Evolutionary conservation across 2,797 vertebrate species (phyloP), one percentile per base, ranked within the genome.

Genomic region (Tragelaphus oryx): DNA sequence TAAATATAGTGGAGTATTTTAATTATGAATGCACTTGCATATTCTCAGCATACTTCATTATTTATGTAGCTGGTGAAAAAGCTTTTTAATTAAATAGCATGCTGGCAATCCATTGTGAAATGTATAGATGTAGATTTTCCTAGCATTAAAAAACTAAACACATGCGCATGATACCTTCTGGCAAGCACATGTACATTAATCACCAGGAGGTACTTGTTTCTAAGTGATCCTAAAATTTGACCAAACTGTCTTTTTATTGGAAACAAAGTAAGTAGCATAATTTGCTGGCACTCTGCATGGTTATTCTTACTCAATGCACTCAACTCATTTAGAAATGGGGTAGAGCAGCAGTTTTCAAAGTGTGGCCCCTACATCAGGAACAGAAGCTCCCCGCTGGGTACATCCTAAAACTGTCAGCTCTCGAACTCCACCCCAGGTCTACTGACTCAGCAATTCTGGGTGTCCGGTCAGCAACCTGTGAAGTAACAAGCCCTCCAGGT

Each of bases 41-140:
- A 97, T 97, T 97, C 90, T 97, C 81, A 96, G 97, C 94, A 89
- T 94, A 96, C 86, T 98, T 97, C 95, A 97, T 98, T 97, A 98
- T 97, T 97, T 96, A 97, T 97, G 95, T 96, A 93, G 96, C 85
- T 20, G 10, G 97, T 97, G 96, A 96, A 96, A 97, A 93, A 96
- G 96, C 96, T 97, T 97, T 97, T 96, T 97, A 97, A 97, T 97
- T 97, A 97, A 97, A 97, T 94, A 96, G 95, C 96, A 95, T 93
- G 95, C 97, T 97, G 97, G 95, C 96, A 96, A 94, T 96, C 90
- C 88, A 94, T 95, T 97, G 97, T 97, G 93, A 97, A 96, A 97
- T 54, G 95, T 97, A 97, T 96, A 96, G 94, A 95, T 82, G 62
- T 46, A 94, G 52, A 62, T 92, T 97, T 95, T 80, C 76, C 82